Evolutionary conservation across 2,888 invertebrate species (phyloP).

Genomic region (Hedychridium roseum): DNA sequence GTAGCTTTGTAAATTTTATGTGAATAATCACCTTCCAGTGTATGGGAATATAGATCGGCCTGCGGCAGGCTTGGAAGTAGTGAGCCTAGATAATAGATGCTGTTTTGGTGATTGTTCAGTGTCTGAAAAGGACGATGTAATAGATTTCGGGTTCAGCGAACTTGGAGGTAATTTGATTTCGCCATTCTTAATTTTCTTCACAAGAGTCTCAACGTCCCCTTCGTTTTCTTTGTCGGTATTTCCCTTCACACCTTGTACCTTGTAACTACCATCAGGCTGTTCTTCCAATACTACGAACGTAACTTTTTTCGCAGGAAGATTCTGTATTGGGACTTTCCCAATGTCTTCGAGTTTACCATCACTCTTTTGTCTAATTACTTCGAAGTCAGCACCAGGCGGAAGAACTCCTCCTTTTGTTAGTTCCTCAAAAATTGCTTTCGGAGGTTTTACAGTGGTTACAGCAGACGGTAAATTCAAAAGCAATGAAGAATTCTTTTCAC

Average conservation of each 20-base stretch:
- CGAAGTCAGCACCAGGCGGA: constrained; percentile 82
- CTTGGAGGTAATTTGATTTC: constrained; percentile 79
- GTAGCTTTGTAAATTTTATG: too few species aligned
- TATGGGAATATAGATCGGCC: constrained; percentile 33
- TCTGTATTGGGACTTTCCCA: constrained; percentile 69
- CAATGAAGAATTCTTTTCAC: too few species aligned
- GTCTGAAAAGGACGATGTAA: constrained; percentile 31
- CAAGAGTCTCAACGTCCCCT: constrained; percentile 80
- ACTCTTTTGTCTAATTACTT: constrained; percentile 79
- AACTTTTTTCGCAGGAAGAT: constrained; percentile 78
- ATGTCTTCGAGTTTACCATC: constrained; percentile 78
- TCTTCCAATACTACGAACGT: constrained; percentile 88
- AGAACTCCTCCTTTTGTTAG: constrained; percentile 80
- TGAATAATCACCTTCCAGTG: constrained; percentile 33
- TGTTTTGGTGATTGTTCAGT: constrained; percentile 3
- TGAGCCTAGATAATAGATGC: constrained; percentile 9
- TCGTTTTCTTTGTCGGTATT: constrained; percentile 73
- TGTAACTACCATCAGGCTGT: constrained; percentile 84
- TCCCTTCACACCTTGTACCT: constrained; percentile 75
- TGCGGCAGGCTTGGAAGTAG: constrained; percentile 46
- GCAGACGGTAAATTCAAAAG: too few species aligned
- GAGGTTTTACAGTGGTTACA: constrained; percentile 69
- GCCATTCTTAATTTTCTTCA: constrained; percentile 82
- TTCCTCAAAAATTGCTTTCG: constrained; percentile 76
- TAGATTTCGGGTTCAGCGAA: constrained; percentile 54